Evolutionary conservation across 1,140 invertebrate species (phyloP).

Genomic region (Drosophila malerkotliana): DNA sequence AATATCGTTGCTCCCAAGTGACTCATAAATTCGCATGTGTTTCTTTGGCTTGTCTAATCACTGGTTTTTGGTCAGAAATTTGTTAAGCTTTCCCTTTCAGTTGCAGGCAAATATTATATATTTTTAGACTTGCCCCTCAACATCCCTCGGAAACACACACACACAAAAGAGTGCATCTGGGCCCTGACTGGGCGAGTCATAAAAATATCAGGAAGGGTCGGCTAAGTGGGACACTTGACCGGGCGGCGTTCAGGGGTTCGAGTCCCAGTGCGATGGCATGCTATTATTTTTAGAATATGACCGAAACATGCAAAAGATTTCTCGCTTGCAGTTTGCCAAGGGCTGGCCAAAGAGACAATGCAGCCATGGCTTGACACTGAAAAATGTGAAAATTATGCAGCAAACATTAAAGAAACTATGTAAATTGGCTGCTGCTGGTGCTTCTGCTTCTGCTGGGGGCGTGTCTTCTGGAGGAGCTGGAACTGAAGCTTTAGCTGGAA

Average conservation of each 20-base stretch:
- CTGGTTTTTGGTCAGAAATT: slow-evolving; percentile 65
- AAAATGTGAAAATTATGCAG: slow-evolving; percentile 83
- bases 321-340: slow-evolving; percentile 55
- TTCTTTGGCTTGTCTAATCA: slow-evolving; percentile 56
- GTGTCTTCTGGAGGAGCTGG: slow-evolving; percentile 15
- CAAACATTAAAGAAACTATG: slow-evolving; percentile 81
- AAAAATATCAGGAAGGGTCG: slow-evolving; percentile 70
- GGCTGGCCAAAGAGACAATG: slow-evolving; percentile 51
- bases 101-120: slow-evolving; percentile 74
- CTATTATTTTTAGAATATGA: slow-evolving; percentile 83
- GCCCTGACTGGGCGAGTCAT: slow-evolving; percentile 55
- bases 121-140: slow-evolving; percentile 26
- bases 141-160: slow-evolving; percentile 1
- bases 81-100: slow-evolving; percentile 75
- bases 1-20: slow-evolving; percentile 4
- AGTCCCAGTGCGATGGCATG: slow-evolving; percentile 20
- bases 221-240: slow-evolving; percentile 73
- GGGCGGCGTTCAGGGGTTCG: slow-evolving; percentile 36
- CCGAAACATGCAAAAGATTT: slow-evolving; percentile 83
- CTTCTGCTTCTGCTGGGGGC: slow-evolving; percentile 11
- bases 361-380: slow-evolving; percentile 78
- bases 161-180: slow-evolving; percentile 26
- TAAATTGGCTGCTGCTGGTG: slow-evolving; percentile 68
- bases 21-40: slow-evolving; percentile 40
- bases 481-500: not conserved